Base-by-base conservation (phyloP, 1,140 invertebrate genomes). In the Campodea augens region DNA sequence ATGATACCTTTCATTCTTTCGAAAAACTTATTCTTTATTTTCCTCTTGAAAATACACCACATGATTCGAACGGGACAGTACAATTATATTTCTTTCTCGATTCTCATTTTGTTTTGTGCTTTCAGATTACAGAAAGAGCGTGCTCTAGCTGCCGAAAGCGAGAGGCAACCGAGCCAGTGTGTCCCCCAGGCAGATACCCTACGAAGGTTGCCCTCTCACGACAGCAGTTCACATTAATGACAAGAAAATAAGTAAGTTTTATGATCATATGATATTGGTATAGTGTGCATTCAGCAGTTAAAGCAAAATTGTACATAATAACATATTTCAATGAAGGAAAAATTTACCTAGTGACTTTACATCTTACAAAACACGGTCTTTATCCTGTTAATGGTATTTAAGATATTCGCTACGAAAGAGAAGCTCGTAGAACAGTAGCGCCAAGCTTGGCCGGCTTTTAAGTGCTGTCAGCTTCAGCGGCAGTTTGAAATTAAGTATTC, bases 81-180 rank as follows among this genome's bases (percentile, higher is more conserved):
- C n/a, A n/a, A n/a, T 23, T 40, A 39, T 19, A 18, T 21, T 25
- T 36, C 15, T 40, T 25, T 15, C 21, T 40, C n/a, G 38, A 38
- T 40, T 32, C 25, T 45, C 25, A 23, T 32, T 15, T 24, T 22
- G 15, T 38, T 46, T 19, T 46, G 51, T 48, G 15, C 51, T 38
- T 54, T 23, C 47, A 67, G 64, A 58, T 66, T 67, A 52, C 64
- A 67, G 64, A 67, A 51, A 65, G 64, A 67, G 53, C 64, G 64
- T 59, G 64, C 64, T 50, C 56, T 61, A 54, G 61, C 60, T 57
- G 61, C 60, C 52, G 63, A 65, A 65, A 63, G 51, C 57, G 63
- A 61, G 63, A 65, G 44, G 57, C 57, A 53, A 53, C 44, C 21
- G 53, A 52, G 27, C 51, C 51, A 42, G 48, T 45, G 51, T 44